Conservation (phyloP, 2,888 invertebrate species). For the Erannis defoliaria region DNA sequence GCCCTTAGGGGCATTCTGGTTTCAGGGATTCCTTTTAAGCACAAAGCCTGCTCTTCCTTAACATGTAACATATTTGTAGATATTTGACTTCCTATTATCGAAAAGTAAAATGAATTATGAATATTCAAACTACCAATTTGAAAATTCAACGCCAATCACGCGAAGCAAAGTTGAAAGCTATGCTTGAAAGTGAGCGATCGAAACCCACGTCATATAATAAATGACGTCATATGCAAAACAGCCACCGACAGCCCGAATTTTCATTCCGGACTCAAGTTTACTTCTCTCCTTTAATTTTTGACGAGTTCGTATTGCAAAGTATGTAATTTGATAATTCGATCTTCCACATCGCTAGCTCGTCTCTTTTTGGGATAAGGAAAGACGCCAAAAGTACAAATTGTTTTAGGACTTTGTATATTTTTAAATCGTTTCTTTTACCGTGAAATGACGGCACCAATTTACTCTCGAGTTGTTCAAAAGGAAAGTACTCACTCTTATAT, state of each 20-base stretch:
- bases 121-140: background rate
- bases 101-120: too few relatives aligned
- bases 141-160: background rate
- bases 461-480: constrained; percentile 18
- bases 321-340: constrained; percentile 31
- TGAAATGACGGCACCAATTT: constrained; percentile 14
- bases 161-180: constrained; percentile 37
- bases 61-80: too few relatives aligned
- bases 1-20: too few relatives aligned
- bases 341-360: constrained; percentile 17
- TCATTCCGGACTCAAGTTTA: constrained; percentile 17
- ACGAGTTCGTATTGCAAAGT: constrained; percentile 25
- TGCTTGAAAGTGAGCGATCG: constrained; percentile 39
- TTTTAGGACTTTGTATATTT: constrained; percentile 18
- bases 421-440: constrained; percentile 16
- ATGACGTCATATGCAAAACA: constrained; percentile 28
- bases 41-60: too few relatives aligned
- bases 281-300: constrained; percentile 30
- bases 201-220: constrained; percentile 22
- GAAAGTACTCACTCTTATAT: constrained; percentile 14
- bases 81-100: too few relatives aligned
- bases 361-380: constrained; percentile 15
- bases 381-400: constrained; percentile 16
- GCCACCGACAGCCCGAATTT: constrained; percentile 11
- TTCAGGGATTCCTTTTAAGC: too few relatives aligned